Conservation (phyloP, 2,113 vertebrate species). For the Ptychochromis oligacanthus region DNA sequence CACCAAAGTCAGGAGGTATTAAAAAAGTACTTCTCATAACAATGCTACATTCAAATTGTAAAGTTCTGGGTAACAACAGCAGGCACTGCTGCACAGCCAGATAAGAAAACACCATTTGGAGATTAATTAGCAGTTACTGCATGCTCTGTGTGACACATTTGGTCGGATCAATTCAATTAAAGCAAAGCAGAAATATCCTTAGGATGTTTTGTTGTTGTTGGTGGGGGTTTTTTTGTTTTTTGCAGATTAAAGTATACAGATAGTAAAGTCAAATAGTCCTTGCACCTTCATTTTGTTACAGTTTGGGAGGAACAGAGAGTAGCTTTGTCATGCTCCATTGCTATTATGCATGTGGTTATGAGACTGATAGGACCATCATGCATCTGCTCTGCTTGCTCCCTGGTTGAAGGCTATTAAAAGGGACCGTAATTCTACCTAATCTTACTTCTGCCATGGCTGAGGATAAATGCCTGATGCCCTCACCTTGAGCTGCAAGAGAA, state of each 20-base stretch:
- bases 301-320: not conserved
- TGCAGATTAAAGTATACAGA: not conserved
- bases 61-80: not conserved
- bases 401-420: constrained; percentile 52
- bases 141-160: not conserved
- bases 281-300: not conserved
- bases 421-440: constrained; percentile 71
- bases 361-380: constrained; percentile 36
- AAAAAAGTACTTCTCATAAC: not conserved
- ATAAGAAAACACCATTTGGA: constrained; percentile 19
- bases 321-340: not conserved
- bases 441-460: constrained; percentile 58
- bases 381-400: constrained; percentile 43
- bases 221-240: not conserved
- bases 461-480: constrained; percentile 57
- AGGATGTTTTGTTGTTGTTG: not conserved
- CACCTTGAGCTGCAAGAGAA: constrained; percentile 53
- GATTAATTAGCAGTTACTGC: constrained; percentile 12
- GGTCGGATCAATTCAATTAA: not conserved
- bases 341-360: constrained; percentile 10
- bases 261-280: not conserved
- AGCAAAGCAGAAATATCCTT: constrained; percentile 1
- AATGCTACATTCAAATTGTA: not conserved
- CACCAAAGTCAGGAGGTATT: constrained; percentile 16
- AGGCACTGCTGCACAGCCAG: not conserved